Evolutionary conservation across 2,797 vertebrate genomes (phyloP), one percentile per base, ranked within the genome.

Genomic region (Oreochromis grahami): DNA sequence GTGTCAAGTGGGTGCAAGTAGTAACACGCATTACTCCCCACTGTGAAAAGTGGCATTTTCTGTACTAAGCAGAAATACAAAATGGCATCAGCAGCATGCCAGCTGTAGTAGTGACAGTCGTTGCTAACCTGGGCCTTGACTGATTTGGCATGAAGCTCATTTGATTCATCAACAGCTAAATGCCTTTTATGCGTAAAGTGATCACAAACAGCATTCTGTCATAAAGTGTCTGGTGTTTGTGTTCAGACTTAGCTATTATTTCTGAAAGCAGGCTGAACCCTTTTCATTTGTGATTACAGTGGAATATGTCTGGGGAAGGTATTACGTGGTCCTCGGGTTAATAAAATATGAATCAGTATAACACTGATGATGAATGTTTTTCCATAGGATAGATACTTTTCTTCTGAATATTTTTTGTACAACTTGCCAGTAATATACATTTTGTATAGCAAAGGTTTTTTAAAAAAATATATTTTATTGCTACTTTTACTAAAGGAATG

Each of bases 51-150:
- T 36, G 56, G 2, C 52, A 53, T 53, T 55, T 55, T 8, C 53
- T 26, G 7, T 55, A 58, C 26, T 29, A 32, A 29, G 14, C 26
- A 58, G 55, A 0, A 58, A 15, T 58, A 14, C 55, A 55, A 55
- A 55, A 13, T 24, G 52, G 26, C 29, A 60, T 60, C 9, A 60
- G 9, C 56, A 60, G 56, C 0, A 60, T 60, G 15, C 9, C 56
- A 19, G 29, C 0, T 1, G 9, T 34, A 17, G 15, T 60, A 60
- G 56, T 34, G 29, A 19, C 29, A 60, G 0, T 60, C 0, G 0
- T 34, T 34, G 29, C 15, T 60, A 7, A 60, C 56, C 29, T 60
- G 56, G 15, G 29, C 29, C 56, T 60, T 34, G 29, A 34, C 29
- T 60, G 29, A 60, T 11, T 60, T 34, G 56, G 56, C 29, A 60